Percentiles rank a stretch among this genome's conserved stretches.
Evolutionary conservation across 2,797 vertebrate genomes (phyloP).

Genomic region (Muraenolepis orangiensis): DNA sequence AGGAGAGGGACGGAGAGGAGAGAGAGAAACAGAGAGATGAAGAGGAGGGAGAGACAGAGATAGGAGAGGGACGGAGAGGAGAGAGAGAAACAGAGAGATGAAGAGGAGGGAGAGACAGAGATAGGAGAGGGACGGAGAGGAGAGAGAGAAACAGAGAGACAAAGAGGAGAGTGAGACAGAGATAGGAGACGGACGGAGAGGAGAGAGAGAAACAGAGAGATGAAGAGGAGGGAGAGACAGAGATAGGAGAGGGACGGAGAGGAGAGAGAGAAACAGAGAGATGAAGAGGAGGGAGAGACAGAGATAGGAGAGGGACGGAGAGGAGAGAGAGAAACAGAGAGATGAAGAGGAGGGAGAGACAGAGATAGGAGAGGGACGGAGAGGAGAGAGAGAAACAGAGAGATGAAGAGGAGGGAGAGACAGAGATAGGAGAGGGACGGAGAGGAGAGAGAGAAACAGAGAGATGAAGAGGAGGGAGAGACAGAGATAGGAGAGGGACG

Average conservation of each 20-base stretch:
- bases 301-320: background rate
- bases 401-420: conserved; percentile 18
- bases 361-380: background rate
- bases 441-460: background rate
- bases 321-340: background rate
- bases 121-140: background rate
- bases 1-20: background rate
- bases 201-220: background rate
- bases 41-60: conserved; percentile 10
- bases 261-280: background rate
- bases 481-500: background rate
- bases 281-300: conserved; percentile 17
- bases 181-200: background rate
- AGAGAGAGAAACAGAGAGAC: background rate
- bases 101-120: conserved; percentile 13
- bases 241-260: background rate
- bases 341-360: conserved; percentile 17
- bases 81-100: background rate
- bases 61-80: background rate
- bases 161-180: conserved; percentile 9
- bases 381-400: background rate
- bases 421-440: background rate
- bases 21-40: background rate
- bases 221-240: conserved; percentile 17
- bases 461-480: conserved; percentile 16